Conservation (phyloP, 2,888 invertebrate genomes). For the Drosophila ezoana region DNA sequence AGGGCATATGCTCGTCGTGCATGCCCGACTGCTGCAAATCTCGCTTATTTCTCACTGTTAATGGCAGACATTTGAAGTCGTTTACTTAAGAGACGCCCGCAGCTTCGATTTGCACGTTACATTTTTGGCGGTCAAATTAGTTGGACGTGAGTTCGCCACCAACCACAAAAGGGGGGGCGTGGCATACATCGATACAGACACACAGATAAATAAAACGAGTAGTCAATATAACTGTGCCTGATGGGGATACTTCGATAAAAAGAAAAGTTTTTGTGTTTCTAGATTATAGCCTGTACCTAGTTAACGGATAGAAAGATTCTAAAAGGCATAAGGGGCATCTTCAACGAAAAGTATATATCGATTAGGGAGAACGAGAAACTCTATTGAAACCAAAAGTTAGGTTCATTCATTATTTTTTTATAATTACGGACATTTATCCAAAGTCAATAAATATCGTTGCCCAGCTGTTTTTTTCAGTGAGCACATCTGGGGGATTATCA, state of each 20-base stretch:
- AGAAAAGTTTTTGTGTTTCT: no score
- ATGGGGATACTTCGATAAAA: not conserved
- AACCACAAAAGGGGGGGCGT: slow-evolving; percentile 48
- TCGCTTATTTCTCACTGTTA: slow-evolving; percentile 28
- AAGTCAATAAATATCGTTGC: no score
- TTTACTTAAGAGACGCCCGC: slow-evolving; percentile 57
- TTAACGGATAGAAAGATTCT: no score
- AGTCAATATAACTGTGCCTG: slow-evolving; percentile 8
- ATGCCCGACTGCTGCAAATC: not conserved
- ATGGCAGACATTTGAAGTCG: slow-evolving; percentile 34
- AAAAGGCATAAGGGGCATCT: no score
- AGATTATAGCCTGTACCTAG: no score
- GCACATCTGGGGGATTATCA: no score
- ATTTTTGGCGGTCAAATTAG: slow-evolving; percentile 60
- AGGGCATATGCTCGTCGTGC: slow-evolving; percentile 1
- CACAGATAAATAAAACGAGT: slow-evolving; percentile 9
- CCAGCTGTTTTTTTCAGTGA: no score
- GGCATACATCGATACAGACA: slow-evolving; percentile 16
- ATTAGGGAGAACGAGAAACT: no score
- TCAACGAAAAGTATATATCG: no score
- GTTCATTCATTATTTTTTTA: no score
- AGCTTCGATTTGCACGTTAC: slow-evolving; percentile 45
- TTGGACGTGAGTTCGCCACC: slow-evolving; percentile 31
- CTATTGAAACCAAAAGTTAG: no score
- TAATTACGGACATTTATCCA: no score